A percentile compares a stretch with the other conserved stretches of the same genome.
Evolutionary conservation across 1,140 invertebrate species (phyloP).

Genomic region (Homalodisca vitripennis): DNA sequence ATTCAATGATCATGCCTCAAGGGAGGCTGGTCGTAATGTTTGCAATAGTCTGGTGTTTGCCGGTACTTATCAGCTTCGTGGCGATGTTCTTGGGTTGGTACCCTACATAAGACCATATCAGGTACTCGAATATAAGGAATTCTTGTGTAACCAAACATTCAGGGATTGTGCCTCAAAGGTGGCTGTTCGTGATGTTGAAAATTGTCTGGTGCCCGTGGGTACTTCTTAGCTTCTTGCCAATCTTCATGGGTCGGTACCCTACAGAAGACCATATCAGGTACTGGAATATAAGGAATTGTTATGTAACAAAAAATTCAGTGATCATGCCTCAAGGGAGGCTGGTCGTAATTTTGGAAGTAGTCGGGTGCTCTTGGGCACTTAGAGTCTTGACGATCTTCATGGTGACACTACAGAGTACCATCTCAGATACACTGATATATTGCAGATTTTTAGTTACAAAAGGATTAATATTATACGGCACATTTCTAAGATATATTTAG

Average conservation of each 20-base stretch:
- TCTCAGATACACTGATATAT: too few relatives aligned
- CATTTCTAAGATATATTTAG: too few relatives aligned
- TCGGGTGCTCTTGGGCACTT: slow-evolving; percentile 91
- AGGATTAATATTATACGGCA: too few relatives aligned
- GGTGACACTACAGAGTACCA: too few relatives aligned
- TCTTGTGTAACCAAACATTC: too few relatives aligned
- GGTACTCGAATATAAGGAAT: too few relatives aligned
- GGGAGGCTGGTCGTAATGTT: slow-evolving; percentile 72
- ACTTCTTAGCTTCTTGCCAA: slow-evolving; percentile 91
- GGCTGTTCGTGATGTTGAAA: slow-evolving; percentile 73
- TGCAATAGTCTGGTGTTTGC: slow-evolving; percentile 87
- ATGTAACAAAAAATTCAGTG: slow-evolving; percentile 84
- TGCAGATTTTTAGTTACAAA: too few relatives aligned
- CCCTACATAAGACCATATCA: slow-evolving; percentile 76
- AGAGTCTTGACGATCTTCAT: too few relatives aligned
- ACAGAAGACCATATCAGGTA: slow-evolving; percentile 68
- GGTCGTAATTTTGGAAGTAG: slow-evolving; percentile 73
- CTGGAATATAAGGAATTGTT: too few relatives aligned
- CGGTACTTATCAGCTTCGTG: slow-evolving; percentile 89
- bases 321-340: slow-evolving; percentile 81
- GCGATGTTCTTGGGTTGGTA: slow-evolving; percentile 95
- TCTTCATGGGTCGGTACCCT: slow-evolving; percentile 92
- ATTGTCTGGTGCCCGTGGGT: slow-evolving; percentile 91
- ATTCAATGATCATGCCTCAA: slow-evolving; percentile 85
- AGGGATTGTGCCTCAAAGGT: slow-evolving; percentile 78